Conservation (phyloP, 2,888 invertebrate species). For the Protophormia terraenovae region DNA sequence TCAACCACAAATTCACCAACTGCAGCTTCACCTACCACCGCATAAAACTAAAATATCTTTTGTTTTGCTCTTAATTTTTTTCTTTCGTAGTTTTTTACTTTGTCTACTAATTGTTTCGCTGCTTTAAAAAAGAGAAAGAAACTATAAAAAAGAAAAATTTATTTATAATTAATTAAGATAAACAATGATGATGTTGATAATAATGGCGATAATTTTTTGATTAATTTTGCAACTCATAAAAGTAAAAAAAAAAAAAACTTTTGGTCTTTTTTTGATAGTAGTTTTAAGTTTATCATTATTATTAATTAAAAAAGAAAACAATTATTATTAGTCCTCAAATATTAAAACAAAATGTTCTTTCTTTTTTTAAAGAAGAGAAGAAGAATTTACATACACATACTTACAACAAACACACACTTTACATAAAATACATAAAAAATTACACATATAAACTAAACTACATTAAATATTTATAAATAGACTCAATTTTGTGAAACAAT, state of each 20-base stretch:
- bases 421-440: neutral
- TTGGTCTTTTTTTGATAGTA: conserved; percentile 39
- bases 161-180: neutral
- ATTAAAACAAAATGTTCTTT: conserved; percentile 25
- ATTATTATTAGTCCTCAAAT: conserved; percentile 34
- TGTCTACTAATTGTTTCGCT: conserved; percentile 3
- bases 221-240: conserved; percentile 30
- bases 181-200: neutral
- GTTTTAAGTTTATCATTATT: conserved; percentile 53
- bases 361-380: neutral
- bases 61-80: conserved; percentile 13
- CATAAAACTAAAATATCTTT: conserved; percentile 65
- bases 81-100: neutral
- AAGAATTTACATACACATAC: neutral
- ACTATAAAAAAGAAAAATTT: conserved; percentile 2
- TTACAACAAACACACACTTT: neutral
- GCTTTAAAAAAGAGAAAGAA: conserved; percentile 14
- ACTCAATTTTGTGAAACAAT: conserved; percentile 24
- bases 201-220: neutral
- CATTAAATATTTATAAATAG: conserved; percentile 39
- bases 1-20: conserved; percentile 70
- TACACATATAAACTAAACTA: conserved; percentile 18
- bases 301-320: conserved; percentile 35
- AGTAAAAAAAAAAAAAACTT: too few species aligned
- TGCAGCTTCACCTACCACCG: conserved; percentile 73